Conservation (phyloP, 2,113 vertebrate species). For the Corythoichthys haematopterus region DNA sequence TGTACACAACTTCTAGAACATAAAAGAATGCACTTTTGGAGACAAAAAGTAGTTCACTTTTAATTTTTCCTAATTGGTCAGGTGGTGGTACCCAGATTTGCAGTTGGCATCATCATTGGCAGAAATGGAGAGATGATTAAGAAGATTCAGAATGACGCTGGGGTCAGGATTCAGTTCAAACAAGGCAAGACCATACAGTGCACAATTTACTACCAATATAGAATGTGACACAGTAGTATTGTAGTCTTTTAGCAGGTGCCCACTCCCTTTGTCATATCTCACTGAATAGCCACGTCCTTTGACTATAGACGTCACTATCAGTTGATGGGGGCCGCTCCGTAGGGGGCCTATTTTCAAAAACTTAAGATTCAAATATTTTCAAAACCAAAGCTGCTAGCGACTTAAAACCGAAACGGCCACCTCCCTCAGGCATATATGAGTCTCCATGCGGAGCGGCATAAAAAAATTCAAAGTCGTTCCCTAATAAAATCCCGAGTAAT, state of each 20-base stretch:
- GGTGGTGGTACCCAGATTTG: conserved; percentile 95
- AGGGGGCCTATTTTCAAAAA: no score
- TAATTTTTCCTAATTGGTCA: conserved; percentile 38
- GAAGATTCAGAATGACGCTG: conserved; percentile 97
- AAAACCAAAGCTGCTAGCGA: no score
- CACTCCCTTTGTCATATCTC: background rate
- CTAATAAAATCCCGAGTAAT: no score
- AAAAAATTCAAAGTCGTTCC: no score
- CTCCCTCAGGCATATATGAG: no score
- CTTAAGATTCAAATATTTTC: no score
- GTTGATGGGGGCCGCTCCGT: no score
- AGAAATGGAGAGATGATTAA: conserved; percentile 99
- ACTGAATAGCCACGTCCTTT: background rate
- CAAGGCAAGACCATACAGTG: conserved; percentile 76
- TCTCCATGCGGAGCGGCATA: no score
- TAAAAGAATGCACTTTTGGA: background rate
- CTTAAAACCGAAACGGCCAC: no score
- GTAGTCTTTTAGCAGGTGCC: background rate
- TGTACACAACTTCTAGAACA: background rate
- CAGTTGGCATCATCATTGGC: conserved; percentile 97
- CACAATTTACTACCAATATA: no score
- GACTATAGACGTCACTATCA: no score
- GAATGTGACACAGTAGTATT: background rate
- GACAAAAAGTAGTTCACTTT: background rate
- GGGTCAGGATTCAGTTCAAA: conserved; percentile 97